These are phyloP conservation scores for Asobara japonica DNA, from an alignment of 1,140 invertebrate species.

Conservation along the genomic window DNA sequence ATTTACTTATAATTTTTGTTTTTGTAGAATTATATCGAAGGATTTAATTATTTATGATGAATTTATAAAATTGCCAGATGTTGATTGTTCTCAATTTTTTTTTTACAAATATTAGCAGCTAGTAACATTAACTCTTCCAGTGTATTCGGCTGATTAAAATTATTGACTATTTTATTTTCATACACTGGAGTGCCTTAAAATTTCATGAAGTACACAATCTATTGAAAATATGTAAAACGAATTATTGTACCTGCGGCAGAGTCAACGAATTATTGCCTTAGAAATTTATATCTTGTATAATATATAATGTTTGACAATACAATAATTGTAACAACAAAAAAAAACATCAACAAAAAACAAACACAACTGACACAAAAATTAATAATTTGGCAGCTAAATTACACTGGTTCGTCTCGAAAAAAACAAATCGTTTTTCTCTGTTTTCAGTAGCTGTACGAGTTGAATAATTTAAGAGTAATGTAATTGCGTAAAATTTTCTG, in stretches of 20 bases:
- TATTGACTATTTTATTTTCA: constrained; percentile 5
- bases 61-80: not conserved
- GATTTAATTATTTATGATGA: not conserved
- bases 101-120: not conserved
- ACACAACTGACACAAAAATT: not conserved
- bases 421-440: not conserved
- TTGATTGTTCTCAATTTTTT: not conserved
- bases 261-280: constrained; percentile 1
- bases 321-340: not conserved
- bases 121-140: not conserved
- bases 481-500: not conserved
- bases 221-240: not conserved
- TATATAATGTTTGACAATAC: constrained; percentile 7
- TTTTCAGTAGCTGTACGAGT: not conserved
- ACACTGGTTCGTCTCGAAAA: not conserved
- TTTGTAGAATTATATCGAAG: constrained; percentile 1
- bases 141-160: not conserved
- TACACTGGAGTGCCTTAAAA: constrained; percentile 24
- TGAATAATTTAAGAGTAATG: constrained; percentile 9
- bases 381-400: not conserved
- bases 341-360: not conserved
- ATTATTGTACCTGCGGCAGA: constrained; percentile 8
- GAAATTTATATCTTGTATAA: not conserved
- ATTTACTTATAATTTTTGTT: not conserved
- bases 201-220: not conserved